These are phyloP conservation scores for Chaetodon auriga DNA, from an alignment of 2,113 vertebrate genomes.

Conservation along the genomic window DNA sequence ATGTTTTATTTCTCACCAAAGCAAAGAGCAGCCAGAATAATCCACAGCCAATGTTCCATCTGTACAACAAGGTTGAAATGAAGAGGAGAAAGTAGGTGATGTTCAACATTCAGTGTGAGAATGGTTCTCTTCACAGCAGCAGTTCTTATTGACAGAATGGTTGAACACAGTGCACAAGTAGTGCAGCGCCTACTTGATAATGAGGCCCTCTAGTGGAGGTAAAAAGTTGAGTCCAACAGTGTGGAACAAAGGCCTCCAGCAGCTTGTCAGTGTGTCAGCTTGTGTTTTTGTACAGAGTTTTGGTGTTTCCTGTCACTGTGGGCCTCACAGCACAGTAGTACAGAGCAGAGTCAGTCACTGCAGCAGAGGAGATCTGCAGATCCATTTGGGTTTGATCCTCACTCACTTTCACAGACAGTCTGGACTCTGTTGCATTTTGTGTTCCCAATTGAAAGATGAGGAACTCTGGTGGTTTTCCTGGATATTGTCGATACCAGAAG, in stretches of 20 bases:
- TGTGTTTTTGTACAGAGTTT: background rate
- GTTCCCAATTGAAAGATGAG: background rate
- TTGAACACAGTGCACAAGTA: too few species aligned
- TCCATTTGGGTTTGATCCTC: background rate
- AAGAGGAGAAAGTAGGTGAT: background rate
- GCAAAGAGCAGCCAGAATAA: slow-evolving; percentile 21
- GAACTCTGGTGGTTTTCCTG: slow-evolving; percentile 34
- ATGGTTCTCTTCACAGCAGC: too few species aligned
- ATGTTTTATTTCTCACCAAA: slow-evolving; percentile 18
- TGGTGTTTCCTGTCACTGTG: slow-evolving; percentile 29
- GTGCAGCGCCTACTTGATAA: too few species aligned
- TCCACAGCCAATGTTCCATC: slow-evolving; percentile 10
- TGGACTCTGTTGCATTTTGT: too few species aligned
- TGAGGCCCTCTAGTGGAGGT: too few species aligned
- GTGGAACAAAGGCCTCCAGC: slow-evolving; percentile 2
- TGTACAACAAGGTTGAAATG: slow-evolving; percentile 1
- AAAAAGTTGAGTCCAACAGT: background rate
- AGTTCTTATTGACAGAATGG: too few species aligned
- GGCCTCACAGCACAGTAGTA: slow-evolving; percentile 44
- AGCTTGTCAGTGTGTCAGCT: background rate
- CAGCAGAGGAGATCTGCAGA: slow-evolving; percentile 33
- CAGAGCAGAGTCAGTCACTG: slow-evolving; percentile 48
- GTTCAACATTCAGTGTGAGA: too few species aligned
- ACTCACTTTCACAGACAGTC: too few species aligned
- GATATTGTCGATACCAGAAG: slow-evolving; percentile 46